Percentiles rank a stretch among this genome's conserved stretches.
Conservation (phyloP, 2,797 vertebrate species). For the Lithobates sylvaticus region DNA sequence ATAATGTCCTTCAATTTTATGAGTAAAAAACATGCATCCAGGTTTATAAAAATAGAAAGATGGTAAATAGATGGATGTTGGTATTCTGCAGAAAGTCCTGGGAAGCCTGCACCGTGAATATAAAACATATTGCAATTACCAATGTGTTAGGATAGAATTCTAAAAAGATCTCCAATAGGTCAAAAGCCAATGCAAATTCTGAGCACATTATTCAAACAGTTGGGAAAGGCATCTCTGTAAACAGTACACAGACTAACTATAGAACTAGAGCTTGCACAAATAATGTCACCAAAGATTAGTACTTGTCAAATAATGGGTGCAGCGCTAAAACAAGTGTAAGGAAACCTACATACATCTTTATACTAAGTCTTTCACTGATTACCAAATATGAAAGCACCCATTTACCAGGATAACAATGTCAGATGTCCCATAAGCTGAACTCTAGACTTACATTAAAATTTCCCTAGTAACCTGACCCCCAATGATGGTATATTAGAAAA, state of each 20-base stretch:
- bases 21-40: too few species aligned
- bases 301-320: too few species aligned
- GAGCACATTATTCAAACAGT: slow-evolving; percentile 28
- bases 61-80: background rate
- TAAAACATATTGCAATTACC: slow-evolving; percentile 37
- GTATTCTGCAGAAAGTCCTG: slow-evolving; percentile 1
- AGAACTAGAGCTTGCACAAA: background rate
- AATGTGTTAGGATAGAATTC: slow-evolving; percentile 14
- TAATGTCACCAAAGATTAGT: too few species aligned
- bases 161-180: slow-evolving; percentile 33
- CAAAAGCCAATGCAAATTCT: slow-evolving; percentile 42
- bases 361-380: too few species aligned
- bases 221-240: slow-evolving; percentile 2
- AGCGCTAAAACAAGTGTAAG: too few species aligned
- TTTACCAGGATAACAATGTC: background rate
- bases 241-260: slow-evolving; percentile 2
- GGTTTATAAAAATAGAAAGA: too few species aligned
- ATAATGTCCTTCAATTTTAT: too few species aligned
- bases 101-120: background rate
- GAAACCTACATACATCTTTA: too few species aligned
- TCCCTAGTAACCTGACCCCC: too few species aligned
- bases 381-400: background rate
- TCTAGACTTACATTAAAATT: too few species aligned
- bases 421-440: background rate
- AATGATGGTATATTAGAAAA: too few species aligned